Evolutionary conservation across 2,797 vertebrate genomes (phyloP).

Genomic region (Manis pentadactyla): DNA sequence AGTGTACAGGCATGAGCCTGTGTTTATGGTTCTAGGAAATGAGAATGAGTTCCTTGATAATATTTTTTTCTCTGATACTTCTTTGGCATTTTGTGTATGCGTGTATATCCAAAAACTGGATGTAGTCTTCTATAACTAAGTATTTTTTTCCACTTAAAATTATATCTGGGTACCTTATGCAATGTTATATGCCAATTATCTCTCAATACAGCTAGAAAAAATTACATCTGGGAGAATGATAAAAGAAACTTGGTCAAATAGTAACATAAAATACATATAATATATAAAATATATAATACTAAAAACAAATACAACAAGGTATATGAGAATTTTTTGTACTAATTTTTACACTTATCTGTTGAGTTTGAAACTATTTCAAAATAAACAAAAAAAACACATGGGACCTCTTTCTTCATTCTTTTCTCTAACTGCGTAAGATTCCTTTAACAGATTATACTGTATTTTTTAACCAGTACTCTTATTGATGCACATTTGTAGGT

Average conservation of each 20-base stretch:
- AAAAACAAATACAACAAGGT: neutral
- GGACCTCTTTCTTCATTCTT: neutral
- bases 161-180: neutral
- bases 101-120: neutral
- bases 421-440: neutral
- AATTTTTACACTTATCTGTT: neutral
- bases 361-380: constrained; percentile 37
- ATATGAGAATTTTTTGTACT: neutral
- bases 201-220: neutral
- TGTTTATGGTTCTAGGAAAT: too few relatives aligned
- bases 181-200: neutral
- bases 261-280: neutral
- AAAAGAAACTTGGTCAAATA: neutral
- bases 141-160: constrained; percentile 57
- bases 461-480: too few relatives aligned
- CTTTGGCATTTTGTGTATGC: neutral
- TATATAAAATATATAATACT: too few relatives aligned
- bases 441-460: too few relatives aligned
- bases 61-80: neutral
- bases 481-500: too few relatives aligned
- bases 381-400: neutral
- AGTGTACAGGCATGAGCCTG: too few relatives aligned
- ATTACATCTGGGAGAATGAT: neutral
- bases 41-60: neutral
- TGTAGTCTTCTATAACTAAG: neutral